Percentiles rank a stretch among this genome's conserved stretches.
phyloP scores from a whole-genome alignment of 2,888 invertebrate genomes.

The Eupelmus urozonus region DNA sequence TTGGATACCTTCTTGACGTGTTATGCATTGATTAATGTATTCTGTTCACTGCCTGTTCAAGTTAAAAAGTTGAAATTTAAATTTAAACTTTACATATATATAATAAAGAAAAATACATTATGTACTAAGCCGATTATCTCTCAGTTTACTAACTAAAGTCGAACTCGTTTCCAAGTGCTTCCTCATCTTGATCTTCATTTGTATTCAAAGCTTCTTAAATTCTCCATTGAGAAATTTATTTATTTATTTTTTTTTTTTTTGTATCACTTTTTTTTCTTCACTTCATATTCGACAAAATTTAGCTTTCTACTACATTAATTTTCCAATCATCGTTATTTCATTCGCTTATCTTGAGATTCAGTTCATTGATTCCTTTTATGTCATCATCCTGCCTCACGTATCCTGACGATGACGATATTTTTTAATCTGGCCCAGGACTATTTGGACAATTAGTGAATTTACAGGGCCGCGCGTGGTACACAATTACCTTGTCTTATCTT shows the following conservation, averaged over 20 bases:
- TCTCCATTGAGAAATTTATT: not conserved
- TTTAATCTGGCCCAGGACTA: not conserved
- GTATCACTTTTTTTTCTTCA: not conserved
- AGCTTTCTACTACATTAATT: too few relatives aligned
- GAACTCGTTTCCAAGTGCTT: slow-evolving; percentile 16
- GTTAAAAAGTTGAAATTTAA: not conserved
- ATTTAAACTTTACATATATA: not conserved
- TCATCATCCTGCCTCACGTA: slow-evolving; percentile 20
- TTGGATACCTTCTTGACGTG: too few relatives aligned
- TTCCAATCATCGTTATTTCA: too few relatives aligned
- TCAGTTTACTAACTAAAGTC: not conserved
- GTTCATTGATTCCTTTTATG: slow-evolving; percentile 48
- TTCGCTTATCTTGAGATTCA: slow-evolving; percentile 14
- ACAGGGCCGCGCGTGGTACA: too few relatives aligned
- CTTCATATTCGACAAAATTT: not conserved
- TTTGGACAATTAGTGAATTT: too few relatives aligned
- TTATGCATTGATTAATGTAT: too few relatives aligned
- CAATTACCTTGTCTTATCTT: not conserved
- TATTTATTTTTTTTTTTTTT: slow-evolving; percentile 11
- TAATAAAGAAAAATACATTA: too few relatives aligned
- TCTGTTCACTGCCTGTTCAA: too few relatives aligned
- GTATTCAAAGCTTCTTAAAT: slow-evolving; percentile 26
- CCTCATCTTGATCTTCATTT: slow-evolving; percentile 28
- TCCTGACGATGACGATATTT: slow-evolving; percentile 12
- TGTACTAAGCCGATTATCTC: not conserved